Base-by-base conservation (phyloP, 2,888 invertebrate species). In the Carcina quercana region DNA sequence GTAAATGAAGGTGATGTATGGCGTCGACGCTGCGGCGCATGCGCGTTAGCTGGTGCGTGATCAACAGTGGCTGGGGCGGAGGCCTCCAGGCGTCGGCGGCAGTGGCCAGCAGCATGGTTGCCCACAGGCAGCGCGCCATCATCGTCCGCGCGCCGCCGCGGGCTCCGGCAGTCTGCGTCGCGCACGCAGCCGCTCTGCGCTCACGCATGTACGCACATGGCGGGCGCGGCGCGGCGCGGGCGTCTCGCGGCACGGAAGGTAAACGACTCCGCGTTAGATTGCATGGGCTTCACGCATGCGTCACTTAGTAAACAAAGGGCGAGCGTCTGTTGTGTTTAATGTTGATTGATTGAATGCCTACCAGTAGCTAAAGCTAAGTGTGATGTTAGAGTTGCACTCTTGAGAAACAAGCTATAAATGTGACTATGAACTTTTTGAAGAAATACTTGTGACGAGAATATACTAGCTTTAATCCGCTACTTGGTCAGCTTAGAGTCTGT, bases 261-360 rank as follows among this genome's bases (percentile, higher is more conserved):
- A 76, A 78, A 75, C 82, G 80, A 82, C 82, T 80, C 79, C 73
- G 68, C 65, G 62, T 64, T 65, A 69, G 68, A 72, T 69, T 79
- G 80, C 80, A 79, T 67, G 66, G 70, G 66, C 68, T 63, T 41
- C 46, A 60, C 63, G 52, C 72, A 72, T 78, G 78, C 80, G 82
- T 80, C 79, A 80, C 38, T 73, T 73, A 68, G 79, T 80, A 80
- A 82, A 82, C 79, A 83, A 80, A 80, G 79, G 75, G 78, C 67
- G 68, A 53, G 55, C 70, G 70, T 57, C 65, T 62, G 69, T 69
- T 72, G 63, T 67, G 62, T 72, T 68, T 63, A 63, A 65, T 62
- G 66, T 63, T 62, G n/a, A n/a, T n/a, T n/a, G n/a, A n/a, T n/a
- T n/a, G n/a, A n/a, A n/a, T n/a, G n/a, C n/a, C n/a, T n/a, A n/a